Evolutionary conservation across 2,113 vertebrate species (phyloP), one percentile per base, ranked within the genome.

Genomic region (Acanthochromis polyacanthus): DNA sequence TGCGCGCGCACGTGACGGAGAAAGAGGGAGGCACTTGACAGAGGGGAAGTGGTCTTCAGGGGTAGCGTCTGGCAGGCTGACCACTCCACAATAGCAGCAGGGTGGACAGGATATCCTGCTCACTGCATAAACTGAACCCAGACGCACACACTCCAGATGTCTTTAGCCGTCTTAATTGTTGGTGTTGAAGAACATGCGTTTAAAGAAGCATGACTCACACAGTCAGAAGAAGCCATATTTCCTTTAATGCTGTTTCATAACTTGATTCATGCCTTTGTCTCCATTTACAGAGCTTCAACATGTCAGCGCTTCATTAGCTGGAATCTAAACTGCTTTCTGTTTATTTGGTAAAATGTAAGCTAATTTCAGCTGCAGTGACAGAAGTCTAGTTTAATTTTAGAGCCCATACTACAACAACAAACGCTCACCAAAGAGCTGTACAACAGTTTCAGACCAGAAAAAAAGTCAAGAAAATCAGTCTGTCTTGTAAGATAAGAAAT

Each of bases 51-150:
- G 86, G 78, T 90, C 86, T 90, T 88, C 83, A 77, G 75, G 83
- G 83, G 81, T 82, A 88, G 80, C 71, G 86, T 93, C 92, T 92
- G 87, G 86, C 80, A 77, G 81, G 85, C 88, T 82, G 65, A 86
- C 25, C 52, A 53, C 71, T 62, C 71, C 68, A 94, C 92, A 93
- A 93, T 93, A 93, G 91, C 86, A 75, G 65, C 80, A 76, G 82
- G 84, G 87, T 88, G 85, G 90, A 92, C 92, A 93, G 93, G 93
- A 94, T 81, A 93, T 94, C 93, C 93, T 93, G 91, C 92, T 90
- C 84, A 74, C 78, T 78, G 75, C 78, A 58, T 64, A 60, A 59
- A 19, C 75, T 77, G 20, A 71, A 70, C 45, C 40, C 67, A 76
- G 11, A 71, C 52, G 48, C 80, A 53, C 59, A 71, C 43, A 52